Evolutionary conservation across 2,797 vertebrate genomes (phyloP).

Genomic region (Artibeus jamaicensis): DNA sequence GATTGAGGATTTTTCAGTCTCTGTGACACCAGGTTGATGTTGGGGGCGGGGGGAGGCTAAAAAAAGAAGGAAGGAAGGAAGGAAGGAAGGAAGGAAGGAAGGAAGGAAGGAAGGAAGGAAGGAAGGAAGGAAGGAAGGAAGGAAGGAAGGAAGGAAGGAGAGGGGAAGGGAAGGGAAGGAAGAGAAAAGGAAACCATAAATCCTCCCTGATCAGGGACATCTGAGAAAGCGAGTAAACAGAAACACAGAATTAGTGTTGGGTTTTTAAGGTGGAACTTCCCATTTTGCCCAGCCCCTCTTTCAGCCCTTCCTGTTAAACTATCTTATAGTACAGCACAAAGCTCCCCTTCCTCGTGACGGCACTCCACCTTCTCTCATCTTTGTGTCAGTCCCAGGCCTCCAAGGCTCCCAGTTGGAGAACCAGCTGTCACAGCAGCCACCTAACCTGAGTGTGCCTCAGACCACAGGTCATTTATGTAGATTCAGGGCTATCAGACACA

Average conservation of each 20-base stretch:
- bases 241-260: neutral
- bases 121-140: fast-evolving
- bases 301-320: neutral
- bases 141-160: neutral
- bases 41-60: fast-evolving
- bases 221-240: neutral
- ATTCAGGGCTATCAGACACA: neutral
- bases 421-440: neutral
- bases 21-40: neutral
- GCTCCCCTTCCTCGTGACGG: neutral
- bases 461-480: neutral
- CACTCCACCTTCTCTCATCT: neutral
- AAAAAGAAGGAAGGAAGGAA: neutral
- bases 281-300: neutral
- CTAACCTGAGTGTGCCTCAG: neutral
- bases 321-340: neutral
- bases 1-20: neutral
- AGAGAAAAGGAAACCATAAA: neutral
- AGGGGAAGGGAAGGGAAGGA: neutral
- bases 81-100: neutral
- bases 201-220: neutral
- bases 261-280: neutral
- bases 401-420: neutral
- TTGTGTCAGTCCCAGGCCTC: neutral
- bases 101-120: neutral